phyloP scores from a whole-genome alignment of 2,113 vertebrate genomes.

The Poeciliopsis occidentalis region DNA sequence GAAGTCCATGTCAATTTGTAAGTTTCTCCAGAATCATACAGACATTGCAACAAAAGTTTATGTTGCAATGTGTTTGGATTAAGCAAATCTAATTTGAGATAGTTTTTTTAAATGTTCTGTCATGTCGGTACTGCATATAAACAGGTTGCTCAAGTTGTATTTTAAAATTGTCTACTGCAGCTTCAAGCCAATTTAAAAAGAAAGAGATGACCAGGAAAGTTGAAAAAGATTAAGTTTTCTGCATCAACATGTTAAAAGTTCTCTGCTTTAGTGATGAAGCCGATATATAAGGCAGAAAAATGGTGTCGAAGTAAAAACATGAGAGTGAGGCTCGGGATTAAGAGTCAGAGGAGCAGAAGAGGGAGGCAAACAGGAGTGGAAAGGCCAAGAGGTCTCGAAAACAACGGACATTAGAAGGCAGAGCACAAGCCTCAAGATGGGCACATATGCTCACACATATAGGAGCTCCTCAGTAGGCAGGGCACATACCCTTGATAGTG shows the following conservation, averaged over 20 bases:
- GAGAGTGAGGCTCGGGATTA: constrained; percentile 36
- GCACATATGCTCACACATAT: constrained; percentile 39
- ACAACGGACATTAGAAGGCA: constrained; percentile 70
- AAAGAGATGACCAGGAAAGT: constrained; percentile 24
- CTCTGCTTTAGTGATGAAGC: constrained; percentile 38
- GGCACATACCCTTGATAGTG: constrained; percentile 61
- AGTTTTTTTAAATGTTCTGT: no score
- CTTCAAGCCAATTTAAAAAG: constrained; percentile 38
- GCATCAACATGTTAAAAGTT: constrained; percentile 36
- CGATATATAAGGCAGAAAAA: not conserved
- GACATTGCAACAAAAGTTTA: not conserved
- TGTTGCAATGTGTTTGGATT: no score
- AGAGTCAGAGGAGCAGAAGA: constrained; percentile 41
- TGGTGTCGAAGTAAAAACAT: constrained; percentile 4
- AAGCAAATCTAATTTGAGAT: no score
- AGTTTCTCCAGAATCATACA: not conserved
- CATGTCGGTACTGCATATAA: no score
- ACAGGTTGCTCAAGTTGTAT: no score
- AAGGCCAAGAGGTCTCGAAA: constrained; percentile 68
- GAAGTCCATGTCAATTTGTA: no score
- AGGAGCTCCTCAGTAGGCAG: constrained; percentile 49
- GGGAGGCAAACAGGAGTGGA: constrained; percentile 42
- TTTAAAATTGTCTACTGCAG: no score
- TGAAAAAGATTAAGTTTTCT: constrained; percentile 56
- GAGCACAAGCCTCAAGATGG: constrained; percentile 52